Evolutionary conservation across 2,888 invertebrate genomes (phyloP), one percentile per base, ranked within the genome.

Genomic region (Dione vanillae): DNA sequence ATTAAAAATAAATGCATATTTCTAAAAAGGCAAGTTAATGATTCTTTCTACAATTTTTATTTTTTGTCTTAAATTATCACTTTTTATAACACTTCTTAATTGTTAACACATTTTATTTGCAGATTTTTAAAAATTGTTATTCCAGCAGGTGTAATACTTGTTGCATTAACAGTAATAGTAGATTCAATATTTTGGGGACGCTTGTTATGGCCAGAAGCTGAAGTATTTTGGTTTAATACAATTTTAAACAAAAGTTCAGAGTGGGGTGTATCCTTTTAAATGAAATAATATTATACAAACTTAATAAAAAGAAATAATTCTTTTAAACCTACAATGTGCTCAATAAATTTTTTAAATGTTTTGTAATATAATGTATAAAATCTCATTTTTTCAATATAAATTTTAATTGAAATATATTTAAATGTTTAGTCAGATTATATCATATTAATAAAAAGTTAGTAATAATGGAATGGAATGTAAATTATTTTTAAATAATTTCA

Each of bases 161-260:
- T 97, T 79, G 93, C 93, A 8, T 81, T 96, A 8, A 97, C 98
- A 0, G 94, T 99, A 51, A 84, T 94, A 9, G 94, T 99, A 51
- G 99, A 99, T 90, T 98, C 99, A 0, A 94, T 97, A 79, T 98
- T 99, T 88, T 99, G 99, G 99, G 94, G 95, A 70, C 94, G 98
- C 66, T 85, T 95, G 58, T 82, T 99, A 35, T 99, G 99, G 99
- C 99, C 99, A 0, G 99, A 99, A 94, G 98, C 97, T 14, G 98
- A 99, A 93, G 99, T 99, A 2, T 95, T 99, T 76, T 99, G 97
- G 96, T 99, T 97, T 91, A 99, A 99, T 87, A 96, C 97, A 0
- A 92, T 99, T 62, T 90, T 98, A 69, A 99, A 99, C 87, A 97
- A 97, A 86, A 99, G 99, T 89, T 96, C 97, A 1, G 94, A 98